Evolutionary conservation across 1,140 invertebrate species (phyloP).

Genomic region (Tenebrio molitor): DNA sequence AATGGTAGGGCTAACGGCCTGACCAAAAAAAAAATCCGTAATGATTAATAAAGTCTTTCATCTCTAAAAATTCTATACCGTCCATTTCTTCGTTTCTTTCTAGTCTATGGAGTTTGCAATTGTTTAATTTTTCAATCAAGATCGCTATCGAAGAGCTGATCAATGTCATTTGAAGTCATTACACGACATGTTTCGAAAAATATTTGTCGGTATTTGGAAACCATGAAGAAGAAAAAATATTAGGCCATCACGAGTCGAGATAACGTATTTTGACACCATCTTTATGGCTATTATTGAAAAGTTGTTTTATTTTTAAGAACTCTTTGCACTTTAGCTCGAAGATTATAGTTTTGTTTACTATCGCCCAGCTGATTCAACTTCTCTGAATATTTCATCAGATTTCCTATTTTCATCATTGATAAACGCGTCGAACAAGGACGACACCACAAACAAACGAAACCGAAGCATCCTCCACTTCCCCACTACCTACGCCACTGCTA

Average conservation of each 20-base stretch:
- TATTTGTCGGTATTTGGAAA: too few relatives aligned
- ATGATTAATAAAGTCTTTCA: too few relatives aligned
- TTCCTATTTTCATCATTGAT: neutral
- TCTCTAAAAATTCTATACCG: too few relatives aligned
- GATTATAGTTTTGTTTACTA: constrained; percentile 15
- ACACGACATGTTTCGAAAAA: too few relatives aligned
- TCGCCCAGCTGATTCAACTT: constrained; percentile 19
- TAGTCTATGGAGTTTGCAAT: too few relatives aligned
- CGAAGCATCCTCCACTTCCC: constrained; percentile 4
- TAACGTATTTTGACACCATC: constrained; percentile 25
- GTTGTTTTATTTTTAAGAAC: constrained; percentile 12
- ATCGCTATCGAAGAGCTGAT: too few relatives aligned
- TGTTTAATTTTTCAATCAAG: too few relatives aligned
- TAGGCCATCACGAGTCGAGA: neutral
- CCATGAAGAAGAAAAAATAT: too few relatives aligned
- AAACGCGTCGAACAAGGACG: constrained; percentile 5
- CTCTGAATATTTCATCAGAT: constrained; percentile 22
- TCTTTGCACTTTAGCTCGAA: constrained; percentile 21
- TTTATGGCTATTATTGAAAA: constrained; percentile 16
- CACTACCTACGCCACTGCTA: neutral
- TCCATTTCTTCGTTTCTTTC: too few relatives aligned
- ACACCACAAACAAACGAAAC: constrained; percentile 30
- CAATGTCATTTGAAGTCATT: too few relatives aligned
- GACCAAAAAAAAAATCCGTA: too few relatives aligned
- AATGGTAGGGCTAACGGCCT: too few relatives aligned